Base-by-base conservation (phyloP, 2,113 vertebrate genomes). In the Lepus americanus region DNA sequence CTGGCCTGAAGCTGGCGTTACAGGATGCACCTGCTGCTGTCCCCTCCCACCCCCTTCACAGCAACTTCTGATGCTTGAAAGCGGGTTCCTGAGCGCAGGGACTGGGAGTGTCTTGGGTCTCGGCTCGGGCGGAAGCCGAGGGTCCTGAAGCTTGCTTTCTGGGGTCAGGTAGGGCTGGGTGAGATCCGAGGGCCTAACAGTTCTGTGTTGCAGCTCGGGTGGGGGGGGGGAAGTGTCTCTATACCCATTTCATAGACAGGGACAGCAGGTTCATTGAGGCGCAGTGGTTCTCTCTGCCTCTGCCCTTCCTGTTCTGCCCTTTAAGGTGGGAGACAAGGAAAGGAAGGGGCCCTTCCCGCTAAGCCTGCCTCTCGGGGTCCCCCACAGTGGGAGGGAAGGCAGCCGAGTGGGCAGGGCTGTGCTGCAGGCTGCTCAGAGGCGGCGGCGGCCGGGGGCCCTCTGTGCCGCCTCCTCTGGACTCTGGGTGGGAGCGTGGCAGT, bases 351-450 rank as follows among this genome's bases (percentile, higher is more conserved):
- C 44, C 44, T 44, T 7, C 44, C 44, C 44, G 44, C 44, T 44
- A 7, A 44, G n/a, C 22, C 44, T 39, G 31, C n/a, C 39, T 44
- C 63, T 78, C 39, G 44, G 39, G 29, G 36, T 3, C 10, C 6
- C 7, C 29, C 1, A 1, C 44, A 8, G 31, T 19, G 20, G n/a
- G 67, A 59, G 59, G 61, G 33, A 78, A 33, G 39, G 53, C 22
- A 12, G 25, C 8, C 0, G 3, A 53, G 59, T 51, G 39, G 31
- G 27, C 8, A 8, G 23, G 79, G 64, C 0, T 1, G 23, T 29
- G 22, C 73, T 4, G 0, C 55, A 17, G 49, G 74, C 49, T 17
- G 29, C 14, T 79, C 55, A 49, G 73, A 92, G 22, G 39, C 25
- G 59, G 44, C n/a, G 59, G 44, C 44, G 44, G 44, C 44, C 6